A percentile compares a stretch with the other conserved stretches of the same genome.
These are phyloP conservation scores for Baccha elongata DNA, from an alignment of 2,888 invertebrate genomes.

Conservation along the genomic window DNA sequence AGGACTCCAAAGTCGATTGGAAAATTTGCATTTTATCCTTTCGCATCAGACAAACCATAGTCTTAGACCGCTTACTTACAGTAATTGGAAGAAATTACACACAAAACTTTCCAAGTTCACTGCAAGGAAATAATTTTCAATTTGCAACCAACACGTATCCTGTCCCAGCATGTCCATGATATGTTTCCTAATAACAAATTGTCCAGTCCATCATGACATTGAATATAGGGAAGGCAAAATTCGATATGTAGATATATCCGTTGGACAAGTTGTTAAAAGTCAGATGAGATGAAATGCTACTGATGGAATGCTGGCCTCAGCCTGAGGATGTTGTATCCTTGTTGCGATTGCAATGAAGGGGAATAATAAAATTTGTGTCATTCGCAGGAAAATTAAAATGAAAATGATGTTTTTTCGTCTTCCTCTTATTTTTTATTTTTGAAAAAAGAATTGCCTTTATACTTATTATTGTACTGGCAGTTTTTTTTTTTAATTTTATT, in stretches of 20 bases:
- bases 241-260: constrained; percentile 11
- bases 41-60: constrained; percentile 45
- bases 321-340: constrained; percentile 29
- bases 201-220: constrained; percentile 30
- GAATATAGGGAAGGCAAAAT: constrained; percentile 16
- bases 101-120: constrained; percentile 52
- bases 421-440: constrained; percentile 42
- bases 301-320: constrained; percentile 28
- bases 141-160: constrained; percentile 45
- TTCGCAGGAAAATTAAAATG: constrained; percentile 71
- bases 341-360: constrained; percentile 19
- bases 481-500: constrained; percentile 24
- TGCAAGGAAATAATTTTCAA: constrained; percentile 61
- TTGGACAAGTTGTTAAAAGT: constrained; percentile 42
- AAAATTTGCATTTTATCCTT: constrained; percentile 73
- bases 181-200: neutral
- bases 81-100: constrained; percentile 73
- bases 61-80: constrained; percentile 67
- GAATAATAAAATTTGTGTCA: constrained; percentile 66
- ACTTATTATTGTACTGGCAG: constrained; percentile 36
- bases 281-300: constrained; percentile 16
- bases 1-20: constrained; percentile 59
- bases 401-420: constrained; percentile 67
- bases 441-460: constrained; percentile 31
- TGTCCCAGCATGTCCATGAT: constrained; percentile 7